These are phyloP conservation scores for Sorex fumeus DNA, from an alignment of 2,113 vertebrate genomes.

Conservation along the genomic window DNA sequence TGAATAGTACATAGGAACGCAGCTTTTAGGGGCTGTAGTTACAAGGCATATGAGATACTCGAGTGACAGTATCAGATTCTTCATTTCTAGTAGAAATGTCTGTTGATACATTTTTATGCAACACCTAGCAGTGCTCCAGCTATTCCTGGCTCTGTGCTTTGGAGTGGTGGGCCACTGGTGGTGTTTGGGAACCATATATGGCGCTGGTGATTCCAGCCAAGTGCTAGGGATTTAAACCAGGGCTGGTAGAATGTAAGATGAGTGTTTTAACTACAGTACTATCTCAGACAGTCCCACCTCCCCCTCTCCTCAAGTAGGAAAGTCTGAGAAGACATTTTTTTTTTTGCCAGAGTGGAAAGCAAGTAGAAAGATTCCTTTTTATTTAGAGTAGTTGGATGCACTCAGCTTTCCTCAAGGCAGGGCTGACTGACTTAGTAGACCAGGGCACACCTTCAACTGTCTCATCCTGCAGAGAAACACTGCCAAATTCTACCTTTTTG, in stretches of 20 bases:
- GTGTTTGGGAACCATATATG: no score
- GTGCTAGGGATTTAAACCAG: no score
- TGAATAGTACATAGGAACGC: background rate
- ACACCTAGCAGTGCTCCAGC: no score
- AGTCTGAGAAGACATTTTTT: background rate
- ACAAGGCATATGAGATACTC: background rate
- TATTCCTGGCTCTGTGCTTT: no score
- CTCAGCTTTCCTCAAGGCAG: background rate
- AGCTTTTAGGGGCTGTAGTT: slow-evolving; percentile 17
- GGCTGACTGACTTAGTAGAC: background rate
- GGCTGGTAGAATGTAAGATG: no score
- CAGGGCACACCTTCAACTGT: background rate
- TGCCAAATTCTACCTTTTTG: background rate
- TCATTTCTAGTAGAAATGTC: background rate
- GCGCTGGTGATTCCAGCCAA: no score
- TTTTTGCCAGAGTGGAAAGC: background rate
- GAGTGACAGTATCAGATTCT: background rate
- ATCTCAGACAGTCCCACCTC: no score
- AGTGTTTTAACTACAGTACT: no score
- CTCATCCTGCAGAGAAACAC: background rate
- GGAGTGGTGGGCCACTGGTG: no score
- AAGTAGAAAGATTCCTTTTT: background rate
- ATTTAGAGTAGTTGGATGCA: background rate
- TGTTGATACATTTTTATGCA: no score
- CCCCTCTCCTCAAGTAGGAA: background rate